These are phyloP conservation scores for Melipona bicolor DNA, from an alignment of 2,888 invertebrate genomes.

Conservation along the genomic window DNA sequence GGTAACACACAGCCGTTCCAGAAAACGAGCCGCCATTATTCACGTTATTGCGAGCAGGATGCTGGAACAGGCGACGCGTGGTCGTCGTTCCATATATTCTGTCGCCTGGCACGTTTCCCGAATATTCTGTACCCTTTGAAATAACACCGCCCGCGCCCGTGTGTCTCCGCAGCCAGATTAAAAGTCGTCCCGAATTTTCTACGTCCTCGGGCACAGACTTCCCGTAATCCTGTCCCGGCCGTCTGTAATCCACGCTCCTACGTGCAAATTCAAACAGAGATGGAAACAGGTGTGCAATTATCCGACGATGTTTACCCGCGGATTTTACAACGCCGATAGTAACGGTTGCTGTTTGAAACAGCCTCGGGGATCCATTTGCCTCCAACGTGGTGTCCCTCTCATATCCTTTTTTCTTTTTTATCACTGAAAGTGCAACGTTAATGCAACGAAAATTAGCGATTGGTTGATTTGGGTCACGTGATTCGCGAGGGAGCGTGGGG, in stretches of 20 bases:
- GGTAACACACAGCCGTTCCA: constrained; percentile 42
- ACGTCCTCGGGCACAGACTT: constrained; percentile 28
- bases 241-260: constrained; percentile 39
- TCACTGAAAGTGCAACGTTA: too few relatives aligned
- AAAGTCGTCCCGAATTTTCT: constrained; percentile 55
- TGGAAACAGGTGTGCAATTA: constrained; percentile 61
- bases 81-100: constrained; percentile 62
- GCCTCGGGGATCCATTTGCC: background rate
- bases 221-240: constrained; percentile 36
- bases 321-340: constrained; percentile 38
- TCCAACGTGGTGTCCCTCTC: background rate
- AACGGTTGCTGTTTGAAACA: constrained; percentile 10
- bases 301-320: constrained; percentile 44
- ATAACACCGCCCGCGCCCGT: constrained; percentile 19
- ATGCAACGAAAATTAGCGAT: too few relatives aligned
- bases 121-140: constrained; percentile 51
- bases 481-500: too few relatives aligned
- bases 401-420: background rate
- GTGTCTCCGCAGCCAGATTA: constrained; percentile 33
- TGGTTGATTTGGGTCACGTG: too few relatives aligned
- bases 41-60: constrained; percentile 55
- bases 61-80: constrained; percentile 54
- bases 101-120: constrained; percentile 40
- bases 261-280: constrained; percentile 56
- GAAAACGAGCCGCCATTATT: constrained; percentile 67